These are phyloP conservation scores for Zaprionus ornatus DNA, from an alignment of 1,140 invertebrate genomes.

Conservation along the genomic window DNA sequence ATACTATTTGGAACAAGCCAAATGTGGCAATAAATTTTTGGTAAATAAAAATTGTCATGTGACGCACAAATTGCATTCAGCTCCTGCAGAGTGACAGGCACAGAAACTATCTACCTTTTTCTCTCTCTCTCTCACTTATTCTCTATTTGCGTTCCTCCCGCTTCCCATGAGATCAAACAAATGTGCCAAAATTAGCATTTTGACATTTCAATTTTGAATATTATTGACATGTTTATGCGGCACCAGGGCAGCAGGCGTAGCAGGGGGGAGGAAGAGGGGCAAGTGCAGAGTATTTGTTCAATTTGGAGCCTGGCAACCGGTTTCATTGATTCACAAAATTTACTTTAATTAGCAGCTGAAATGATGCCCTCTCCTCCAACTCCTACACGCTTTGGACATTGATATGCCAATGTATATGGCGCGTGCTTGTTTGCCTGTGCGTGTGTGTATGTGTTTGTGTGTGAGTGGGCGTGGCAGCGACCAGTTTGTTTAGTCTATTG, in stretches of 20 bases:
- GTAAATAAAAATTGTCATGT: constrained; percentile 50
- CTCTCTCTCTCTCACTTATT: not conserved
- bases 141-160: not conserved
- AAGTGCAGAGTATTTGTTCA: constrained; percentile 16
- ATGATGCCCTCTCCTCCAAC: constrained; percentile 15
- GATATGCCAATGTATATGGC: not conserved
- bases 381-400: not conserved
- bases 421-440: not conserved
- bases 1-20: not conserved
- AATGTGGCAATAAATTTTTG: constrained; percentile 39
- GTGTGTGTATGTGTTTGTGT: constrained; percentile 8
- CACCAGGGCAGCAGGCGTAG: not conserved
- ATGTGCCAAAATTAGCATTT: constrained; percentile 79
- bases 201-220: constrained; percentile 81
- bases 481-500: constrained; percentile 64
- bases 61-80: constrained; percentile 65
- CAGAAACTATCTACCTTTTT: not conserved
- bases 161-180: constrained; percentile 58
- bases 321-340: constrained; percentile 71
- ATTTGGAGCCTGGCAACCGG: constrained; percentile 29
- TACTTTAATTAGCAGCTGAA: constrained; percentile 75
- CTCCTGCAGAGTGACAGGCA: not conserved
- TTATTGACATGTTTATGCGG: constrained; percentile 72
- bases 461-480: constrained; percentile 36
- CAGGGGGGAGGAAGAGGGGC: too few relatives aligned